phyloP scores from a whole-genome alignment of 2,797 vertebrate genomes.

The Neosalanx taihuensis region DNA sequence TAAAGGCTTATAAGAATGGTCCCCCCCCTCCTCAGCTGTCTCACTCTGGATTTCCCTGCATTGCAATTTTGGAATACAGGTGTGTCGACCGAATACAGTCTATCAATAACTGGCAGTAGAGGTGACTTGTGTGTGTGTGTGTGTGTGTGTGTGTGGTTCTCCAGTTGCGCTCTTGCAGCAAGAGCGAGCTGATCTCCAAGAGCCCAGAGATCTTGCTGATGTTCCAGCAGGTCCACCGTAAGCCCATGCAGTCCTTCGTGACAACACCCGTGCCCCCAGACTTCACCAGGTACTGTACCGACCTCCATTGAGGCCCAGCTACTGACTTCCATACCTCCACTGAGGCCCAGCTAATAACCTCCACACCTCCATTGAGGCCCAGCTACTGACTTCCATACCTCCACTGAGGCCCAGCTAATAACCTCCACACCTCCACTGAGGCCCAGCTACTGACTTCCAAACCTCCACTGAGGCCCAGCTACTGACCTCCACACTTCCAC shows the following conservation, averaged over 20 bases:
- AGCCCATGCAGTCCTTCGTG: constrained; percentile 98
- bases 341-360: background rate
- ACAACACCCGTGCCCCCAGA: constrained; percentile 97
- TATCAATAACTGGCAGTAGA: background rate
- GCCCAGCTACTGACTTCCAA: no score
- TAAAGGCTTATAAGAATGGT: background rate
- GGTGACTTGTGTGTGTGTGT: constrained; percentile 5
- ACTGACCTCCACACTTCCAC: no score
- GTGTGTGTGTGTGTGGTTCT: background rate
- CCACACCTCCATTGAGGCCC: no score
- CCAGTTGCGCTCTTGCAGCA: constrained; percentile 94
- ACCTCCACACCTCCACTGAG: no score
- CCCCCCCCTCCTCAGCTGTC: no score
- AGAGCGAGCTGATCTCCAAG: constrained; percentile 95
- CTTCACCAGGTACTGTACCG: constrained; percentile 85
- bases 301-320: background rate
- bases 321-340: background rate
- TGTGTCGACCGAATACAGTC: no score
- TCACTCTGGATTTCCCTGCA: no score
- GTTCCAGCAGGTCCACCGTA: constrained; percentile 99
- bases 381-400: no score
- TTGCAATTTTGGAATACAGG: no score
- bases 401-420: no score
- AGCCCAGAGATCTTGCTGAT: constrained; percentile 98
- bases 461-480: no score